Percentiles rank a stretch among this genome's conserved stretches.
These are phyloP conservation scores for Adelges cooleyi DNA, from an alignment of 1,140 invertebrate genomes.

Conservation along the genomic window DNA sequence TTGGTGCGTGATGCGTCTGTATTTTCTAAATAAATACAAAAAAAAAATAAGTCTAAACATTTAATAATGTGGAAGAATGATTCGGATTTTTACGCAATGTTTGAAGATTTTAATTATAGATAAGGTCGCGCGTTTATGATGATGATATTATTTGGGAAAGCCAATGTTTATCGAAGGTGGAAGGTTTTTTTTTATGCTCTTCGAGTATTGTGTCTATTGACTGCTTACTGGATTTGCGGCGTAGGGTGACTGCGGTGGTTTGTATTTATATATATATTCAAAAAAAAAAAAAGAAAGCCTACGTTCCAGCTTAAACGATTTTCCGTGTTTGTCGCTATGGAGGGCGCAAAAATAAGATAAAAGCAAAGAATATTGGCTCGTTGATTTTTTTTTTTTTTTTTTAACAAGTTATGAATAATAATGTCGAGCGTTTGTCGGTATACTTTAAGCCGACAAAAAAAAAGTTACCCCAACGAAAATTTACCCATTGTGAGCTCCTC, in stretches of 20 bases:
- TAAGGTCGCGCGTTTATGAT: conserved; percentile 24
- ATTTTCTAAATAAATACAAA: neutral
- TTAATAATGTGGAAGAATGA: conserved; percentile 1
- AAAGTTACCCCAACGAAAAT: neutral
- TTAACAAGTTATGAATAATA: conserved; percentile 19
- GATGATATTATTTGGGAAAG: conserved; percentile 27
- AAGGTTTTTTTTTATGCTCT: conserved; percentile 1
- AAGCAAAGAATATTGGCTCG: conserved; percentile 2
- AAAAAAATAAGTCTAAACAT: neutral
- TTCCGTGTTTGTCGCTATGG: conserved; percentile 10
- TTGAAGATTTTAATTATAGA: conserved; percentile 29
- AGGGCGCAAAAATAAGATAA: conserved; percentile 1
- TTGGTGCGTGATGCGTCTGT: conserved; percentile 14
- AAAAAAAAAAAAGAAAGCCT: neutral
- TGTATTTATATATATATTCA: too few relatives aligned
- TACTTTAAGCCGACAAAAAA: neutral
- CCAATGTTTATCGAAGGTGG: conserved; percentile 5
- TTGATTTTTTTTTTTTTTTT: neutral
- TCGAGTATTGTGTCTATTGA: neutral
- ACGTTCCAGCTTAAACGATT: conserved; percentile 24
- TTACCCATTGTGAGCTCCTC: too few relatives aligned
- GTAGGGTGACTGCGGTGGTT: neutral
- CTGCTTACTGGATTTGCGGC: neutral
- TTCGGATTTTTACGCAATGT: conserved; percentile 25
- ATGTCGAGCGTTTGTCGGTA: neutral